Evolutionary conservation across 2,888 invertebrate genomes (phyloP).

Genomic region (Thumatha senex): DNA sequence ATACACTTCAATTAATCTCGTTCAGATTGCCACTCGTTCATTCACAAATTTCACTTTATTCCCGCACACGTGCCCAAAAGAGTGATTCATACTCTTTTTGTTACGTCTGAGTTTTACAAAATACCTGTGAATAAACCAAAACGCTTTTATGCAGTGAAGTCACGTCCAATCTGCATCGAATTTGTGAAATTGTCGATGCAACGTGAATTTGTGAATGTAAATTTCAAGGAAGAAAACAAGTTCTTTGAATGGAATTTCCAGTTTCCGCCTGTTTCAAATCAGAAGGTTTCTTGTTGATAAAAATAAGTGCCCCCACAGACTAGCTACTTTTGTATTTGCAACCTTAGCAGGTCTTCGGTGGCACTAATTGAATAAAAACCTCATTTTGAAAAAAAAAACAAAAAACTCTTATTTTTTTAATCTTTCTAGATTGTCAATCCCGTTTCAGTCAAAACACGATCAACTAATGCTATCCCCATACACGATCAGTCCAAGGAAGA

Average conservation of each 20-base stretch:
- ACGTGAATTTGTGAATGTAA: too few relatives aligned
- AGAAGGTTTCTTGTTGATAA: too few relatives aligned
- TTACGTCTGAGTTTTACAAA: conserved; percentile 3
- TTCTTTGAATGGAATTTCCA: neutral
- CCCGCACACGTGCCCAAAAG: conserved; percentile 2
- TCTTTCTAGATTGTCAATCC: too few relatives aligned
- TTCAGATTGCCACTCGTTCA: conserved; percentile 3
- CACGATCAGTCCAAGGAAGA: conserved; percentile 3
- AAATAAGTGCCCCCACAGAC: too few relatives aligned
- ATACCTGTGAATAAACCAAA: conserved; percentile 2
- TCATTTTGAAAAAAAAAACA: too few relatives aligned
- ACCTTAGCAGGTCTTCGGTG: too few relatives aligned
- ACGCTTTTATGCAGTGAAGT: neutral
- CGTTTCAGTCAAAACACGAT: too few relatives aligned
- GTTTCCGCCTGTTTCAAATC: neutral
- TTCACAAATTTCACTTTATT: conserved; percentile 1
- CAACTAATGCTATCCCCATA: neutral
- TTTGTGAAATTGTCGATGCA: neutral
- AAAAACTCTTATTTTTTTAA: too few relatives aligned
- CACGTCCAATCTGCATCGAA: conserved; percentile 1
- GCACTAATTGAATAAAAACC: too few relatives aligned
- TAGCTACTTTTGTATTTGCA: too few relatives aligned
- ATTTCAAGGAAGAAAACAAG: neutral
- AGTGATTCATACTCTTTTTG: conserved; percentile 8
- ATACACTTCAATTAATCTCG: neutral